Conservation (phyloP, 2,797 vertebrate species). For the Prionace glauca region DNA sequence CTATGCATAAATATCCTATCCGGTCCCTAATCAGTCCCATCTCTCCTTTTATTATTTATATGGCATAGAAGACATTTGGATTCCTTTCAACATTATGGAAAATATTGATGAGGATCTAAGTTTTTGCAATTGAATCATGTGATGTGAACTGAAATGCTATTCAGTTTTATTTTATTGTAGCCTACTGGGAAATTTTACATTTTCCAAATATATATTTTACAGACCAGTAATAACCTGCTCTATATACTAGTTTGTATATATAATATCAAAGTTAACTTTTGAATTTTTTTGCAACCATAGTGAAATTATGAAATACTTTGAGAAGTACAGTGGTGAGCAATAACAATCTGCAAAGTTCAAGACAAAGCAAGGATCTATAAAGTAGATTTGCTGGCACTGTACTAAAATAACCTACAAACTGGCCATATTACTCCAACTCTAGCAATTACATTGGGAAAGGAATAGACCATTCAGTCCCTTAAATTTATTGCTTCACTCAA, state of each 20-base stretch:
- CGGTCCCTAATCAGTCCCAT: no score
- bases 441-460: not conserved
- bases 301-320: not conserved
- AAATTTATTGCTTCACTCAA: not conserved
- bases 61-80: not conserved
- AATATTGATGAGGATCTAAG: not conserved
- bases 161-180: not conserved
- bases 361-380: not conserved
- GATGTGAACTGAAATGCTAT: not conserved
- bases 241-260: not conserved
- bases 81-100: not conserved
- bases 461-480: not conserved
- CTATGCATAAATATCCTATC: not conserved
- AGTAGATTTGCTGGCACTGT: not conserved
- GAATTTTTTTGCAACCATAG: not conserved
- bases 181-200: not conserved
- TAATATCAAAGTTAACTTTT: not conserved
- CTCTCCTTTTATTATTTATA: not conserved
- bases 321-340: not conserved
- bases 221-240: not conserved
- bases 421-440: not conserved
- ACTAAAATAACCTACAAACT: not conserved
- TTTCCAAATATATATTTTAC: not conserved
- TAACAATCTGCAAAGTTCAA: not conserved
- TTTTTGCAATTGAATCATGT: not conserved